phyloP scores from a whole-genome alignment of 2,797 vertebrate species.

The Tolypeutes matacus region DNA sequence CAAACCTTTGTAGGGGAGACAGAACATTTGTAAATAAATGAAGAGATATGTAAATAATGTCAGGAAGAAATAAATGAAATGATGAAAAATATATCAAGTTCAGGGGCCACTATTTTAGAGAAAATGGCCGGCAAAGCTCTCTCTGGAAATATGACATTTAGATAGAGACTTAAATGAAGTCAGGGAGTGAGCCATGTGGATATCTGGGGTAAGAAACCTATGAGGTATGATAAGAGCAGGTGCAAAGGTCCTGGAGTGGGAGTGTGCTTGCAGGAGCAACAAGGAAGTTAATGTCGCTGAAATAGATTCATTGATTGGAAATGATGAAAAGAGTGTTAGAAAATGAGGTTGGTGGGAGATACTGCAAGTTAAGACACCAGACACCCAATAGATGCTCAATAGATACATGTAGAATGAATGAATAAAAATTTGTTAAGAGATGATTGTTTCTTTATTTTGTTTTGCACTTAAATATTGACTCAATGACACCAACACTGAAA shows the following conservation, averaged over 20 bases:
- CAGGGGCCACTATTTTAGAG: background rate
- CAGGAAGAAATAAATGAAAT: background rate
- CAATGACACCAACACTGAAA: background rate
- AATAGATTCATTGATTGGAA: background rate
- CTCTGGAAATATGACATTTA: background rate
- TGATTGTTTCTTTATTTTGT: background rate
- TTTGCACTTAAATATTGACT: background rate
- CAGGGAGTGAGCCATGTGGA: background rate
- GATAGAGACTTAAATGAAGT: background rate
- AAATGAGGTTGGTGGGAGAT: too few relatives aligned
- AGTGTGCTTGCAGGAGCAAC: background rate
- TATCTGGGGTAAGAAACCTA: background rate
- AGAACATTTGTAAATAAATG: background rate
- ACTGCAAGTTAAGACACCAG: background rate
- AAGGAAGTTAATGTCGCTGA: background rate
- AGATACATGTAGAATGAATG: background rate
- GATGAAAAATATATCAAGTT: background rate
- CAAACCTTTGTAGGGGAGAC: background rate
- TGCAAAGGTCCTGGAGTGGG: background rate
- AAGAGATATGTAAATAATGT: background rate
- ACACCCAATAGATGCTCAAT: background rate
- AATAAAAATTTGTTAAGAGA: background rate
- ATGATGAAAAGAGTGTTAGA: background rate
- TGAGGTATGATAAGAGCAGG: background rate
- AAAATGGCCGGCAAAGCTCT: background rate